Evolutionary conservation across 2,113 vertebrate species (phyloP), one percentile per base, ranked within the genome.

Genomic region (Rafetus swinhoei): DNA sequence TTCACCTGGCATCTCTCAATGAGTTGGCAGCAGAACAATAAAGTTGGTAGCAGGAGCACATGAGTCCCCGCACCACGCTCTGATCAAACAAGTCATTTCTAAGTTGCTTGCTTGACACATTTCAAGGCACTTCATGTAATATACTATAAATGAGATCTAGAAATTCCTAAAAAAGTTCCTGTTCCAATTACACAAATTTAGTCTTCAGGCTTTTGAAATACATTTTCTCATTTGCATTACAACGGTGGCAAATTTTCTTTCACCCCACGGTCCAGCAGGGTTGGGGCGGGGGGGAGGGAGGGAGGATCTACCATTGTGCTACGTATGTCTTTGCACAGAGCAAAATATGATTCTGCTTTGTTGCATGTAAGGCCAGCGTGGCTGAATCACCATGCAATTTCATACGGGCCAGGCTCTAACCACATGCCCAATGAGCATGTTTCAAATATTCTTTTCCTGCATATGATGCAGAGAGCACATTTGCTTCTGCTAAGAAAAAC

Each of bases 291-390:
- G n/a, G n/a, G n/a, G n/a, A n/a, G n/a, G n/a, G n/a, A n/a, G n/a
- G n/a, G 45, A 5, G 45, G 45, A 45, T 90, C 56, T 56, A 88
- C 1, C 19, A 80, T 2, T 50, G 21, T 0, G 0, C 62, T 85
- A 82, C 59, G 16, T 50, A 9, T 39, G 62, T 11, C 22, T 76
- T 50, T 19, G 18, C 32, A 35, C n/a, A 35, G 65, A 19, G 16
- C 13, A 87, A 76, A 72, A 11, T 80, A 13, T 76, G 72, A 85
- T 57, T 82, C 69, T 76, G 21, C 18, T 65, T 82, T 57, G 24
- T 87, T 35, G 79, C 27, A 45, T 27, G 27, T 82, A 62, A 18
- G 90, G 18, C 35, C 85, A 56, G 9, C 21, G 0, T 87, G 89
- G 84, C 35, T 65, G 57, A 76, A 57, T 82, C 45, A 56, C 55